These are phyloP conservation scores for Sorex fumeus DNA, from an alignment of 2,113 vertebrate genomes.

Conservation along the genomic window DNA sequence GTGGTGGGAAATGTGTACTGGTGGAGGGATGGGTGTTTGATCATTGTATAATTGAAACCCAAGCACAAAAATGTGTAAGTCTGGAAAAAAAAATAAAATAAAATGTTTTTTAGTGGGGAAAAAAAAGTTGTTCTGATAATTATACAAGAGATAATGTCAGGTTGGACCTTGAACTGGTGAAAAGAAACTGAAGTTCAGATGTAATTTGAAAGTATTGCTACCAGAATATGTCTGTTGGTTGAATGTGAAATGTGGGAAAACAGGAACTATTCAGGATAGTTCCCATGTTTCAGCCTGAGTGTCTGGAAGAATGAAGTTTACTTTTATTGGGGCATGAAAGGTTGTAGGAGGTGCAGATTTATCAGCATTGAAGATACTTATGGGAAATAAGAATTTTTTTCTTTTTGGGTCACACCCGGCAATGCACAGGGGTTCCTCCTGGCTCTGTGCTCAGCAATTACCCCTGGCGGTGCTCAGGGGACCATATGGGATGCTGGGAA, in stretches of 20 bases:
- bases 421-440: too few species aligned
- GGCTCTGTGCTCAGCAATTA: too few species aligned
- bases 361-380: not conserved
- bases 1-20: too few species aligned
- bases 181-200: not conserved
- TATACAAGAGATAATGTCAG: not conserved
- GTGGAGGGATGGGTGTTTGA: too few species aligned
- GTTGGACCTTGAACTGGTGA: slow-evolving; percentile 1
- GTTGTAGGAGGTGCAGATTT: not conserved
- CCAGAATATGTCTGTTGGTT: not conserved
- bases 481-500: too few species aligned
- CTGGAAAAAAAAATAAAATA: too few species aligned
- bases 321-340: not conserved
- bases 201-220: slow-evolving; percentile 25
- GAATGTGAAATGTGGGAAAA: slow-evolving; percentile 14
- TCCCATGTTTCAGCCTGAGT: not conserved
- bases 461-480: too few species aligned
- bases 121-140: too few species aligned
- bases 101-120: too few species aligned
- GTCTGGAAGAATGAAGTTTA: not conserved
- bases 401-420: too few species aligned
- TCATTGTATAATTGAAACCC: too few species aligned
- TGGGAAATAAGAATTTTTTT: slow-evolving; percentile 21
- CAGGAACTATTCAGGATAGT: not conserved
- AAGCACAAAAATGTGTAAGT: too few species aligned